phyloP scores from a whole-genome alignment of 1,140 invertebrate genomes.

The Ceratosolen fusciceps region DNA sequence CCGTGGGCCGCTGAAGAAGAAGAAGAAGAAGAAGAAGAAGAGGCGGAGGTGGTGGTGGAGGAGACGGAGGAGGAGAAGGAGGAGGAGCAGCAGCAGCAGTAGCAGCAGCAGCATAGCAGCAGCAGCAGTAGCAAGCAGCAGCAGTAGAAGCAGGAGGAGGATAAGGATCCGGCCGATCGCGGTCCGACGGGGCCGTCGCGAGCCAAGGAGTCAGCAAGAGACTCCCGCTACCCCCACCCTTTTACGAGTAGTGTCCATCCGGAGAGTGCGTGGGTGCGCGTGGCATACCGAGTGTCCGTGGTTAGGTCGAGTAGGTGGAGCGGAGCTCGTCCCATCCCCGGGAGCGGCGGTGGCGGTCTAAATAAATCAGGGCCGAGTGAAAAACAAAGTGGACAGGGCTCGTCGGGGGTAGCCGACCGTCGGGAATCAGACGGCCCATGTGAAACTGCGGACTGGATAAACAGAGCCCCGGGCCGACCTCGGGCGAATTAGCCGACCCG shows the following conservation, averaged over 20 bases:
- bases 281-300: neutral
- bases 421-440: neutral
- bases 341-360: no score
- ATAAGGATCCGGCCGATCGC: neutral
- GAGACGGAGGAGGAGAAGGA: neutral
- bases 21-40: no score
- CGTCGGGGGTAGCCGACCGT: neutral
- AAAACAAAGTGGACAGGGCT: neutral
- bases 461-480: neutral
- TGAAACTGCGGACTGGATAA: neutral
- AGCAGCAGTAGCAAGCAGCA: no score
- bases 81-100: no score
- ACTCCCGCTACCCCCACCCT: no score
- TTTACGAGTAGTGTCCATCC: no score
- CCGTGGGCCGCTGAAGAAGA: neutral
- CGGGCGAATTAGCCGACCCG: neutral
- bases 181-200: neutral
- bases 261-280: neutral
- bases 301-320: no score
- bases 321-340: no score
- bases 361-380: neutral
- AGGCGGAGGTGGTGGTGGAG: no score
- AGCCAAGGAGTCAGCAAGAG: neutral
- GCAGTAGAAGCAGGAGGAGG: neutral
- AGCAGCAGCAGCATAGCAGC: no score